Percentiles rank a stretch among this genome's conserved stretches.
These are phyloP conservation scores for Ecdyonurus torrentis DNA, from an alignment of 2,888 invertebrate genomes.

Conservation along the genomic window DNA sequence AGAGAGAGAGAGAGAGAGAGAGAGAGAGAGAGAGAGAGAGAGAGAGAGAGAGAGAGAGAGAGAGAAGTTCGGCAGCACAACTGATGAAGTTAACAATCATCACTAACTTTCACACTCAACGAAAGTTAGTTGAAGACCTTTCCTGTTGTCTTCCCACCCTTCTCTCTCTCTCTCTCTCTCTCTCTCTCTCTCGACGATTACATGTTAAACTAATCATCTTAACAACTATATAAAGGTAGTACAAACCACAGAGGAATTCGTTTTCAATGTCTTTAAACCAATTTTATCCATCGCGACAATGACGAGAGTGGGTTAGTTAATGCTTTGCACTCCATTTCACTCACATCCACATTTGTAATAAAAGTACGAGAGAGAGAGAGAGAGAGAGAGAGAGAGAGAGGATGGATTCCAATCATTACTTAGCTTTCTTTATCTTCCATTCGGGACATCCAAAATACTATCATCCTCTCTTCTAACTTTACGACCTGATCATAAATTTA, in stretches of 20 bases:
- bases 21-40: too few species aligned
- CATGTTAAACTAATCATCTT: neutral
- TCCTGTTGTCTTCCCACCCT: neutral
- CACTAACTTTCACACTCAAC: neutral
- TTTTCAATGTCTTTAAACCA: neutral
- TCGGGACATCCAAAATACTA: neutral
- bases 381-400: too few species aligned
- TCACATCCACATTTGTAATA: neutral
- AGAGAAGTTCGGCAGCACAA: neutral
- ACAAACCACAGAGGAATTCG: neutral
- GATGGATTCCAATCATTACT: neutral
- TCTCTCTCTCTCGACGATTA: neutral
- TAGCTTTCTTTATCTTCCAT: neutral
- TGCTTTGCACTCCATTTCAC: neutral
- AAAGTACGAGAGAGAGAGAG: neutral
- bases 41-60: neutral
- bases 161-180: too few species aligned
- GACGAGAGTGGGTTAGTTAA: neutral
- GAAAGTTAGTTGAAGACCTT: neutral
- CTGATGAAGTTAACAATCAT: neutral
- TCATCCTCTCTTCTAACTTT: neutral
- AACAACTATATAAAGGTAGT: neutral
- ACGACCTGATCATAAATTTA: neutral
- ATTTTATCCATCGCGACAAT: neutral
- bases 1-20: too few species aligned